Base-by-base conservation (phyloP, 2,888 invertebrate species). In the Ellobium chinense region DNA sequence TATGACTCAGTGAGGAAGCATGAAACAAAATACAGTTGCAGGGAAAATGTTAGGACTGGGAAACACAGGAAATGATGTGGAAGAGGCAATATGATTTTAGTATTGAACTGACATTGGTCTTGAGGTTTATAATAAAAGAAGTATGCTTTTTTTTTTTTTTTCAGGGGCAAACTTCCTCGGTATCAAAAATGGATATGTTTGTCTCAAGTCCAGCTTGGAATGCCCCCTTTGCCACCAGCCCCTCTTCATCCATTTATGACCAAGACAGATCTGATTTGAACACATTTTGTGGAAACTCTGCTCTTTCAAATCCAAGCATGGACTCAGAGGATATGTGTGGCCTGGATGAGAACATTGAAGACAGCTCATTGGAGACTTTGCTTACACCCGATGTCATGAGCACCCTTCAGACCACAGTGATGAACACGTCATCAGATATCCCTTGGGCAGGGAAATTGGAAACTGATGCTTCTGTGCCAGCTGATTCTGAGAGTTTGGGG, bases 221-320 rank as follows among this genome's bases (percentile, higher is more conserved):
- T 36, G 58, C 75, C 21, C 81, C 76, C 0, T 89, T 87, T 75
- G 87, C 89, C 24, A 87, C 89, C 27, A 89, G 89, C 82, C 90
- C 91, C 24, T 88, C 89, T 77, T 90, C 90, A 1, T 89, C 85
- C 79, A 89, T 91, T 86, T 91, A 91, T 83, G 91, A 91, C 21
- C 88, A 88, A 76, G 91, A 91, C 58, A 87, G 86, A 80, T 80
- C 85, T 27, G 88, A 90, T 69, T 87, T 88, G 85, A 24, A 21
- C 24, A 29, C 21, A 5, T 62, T 29, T 36, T 80, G 68, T 74
- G 68, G 46, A 12, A 58, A 24, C 12, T 34, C 68, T 2, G 56
- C 31, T 14, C 31, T 56, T 34, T 58, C 66, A 36, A 73, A 74
- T 36, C 56, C 68, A 60, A 74, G 60, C 37, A 56, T 63, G 9